A percentile compares a stretch with the other conserved stretches of the same genome.
phyloP scores from a whole-genome alignment of 1,140 invertebrate species.

The Drosophila pandora region DNA sequence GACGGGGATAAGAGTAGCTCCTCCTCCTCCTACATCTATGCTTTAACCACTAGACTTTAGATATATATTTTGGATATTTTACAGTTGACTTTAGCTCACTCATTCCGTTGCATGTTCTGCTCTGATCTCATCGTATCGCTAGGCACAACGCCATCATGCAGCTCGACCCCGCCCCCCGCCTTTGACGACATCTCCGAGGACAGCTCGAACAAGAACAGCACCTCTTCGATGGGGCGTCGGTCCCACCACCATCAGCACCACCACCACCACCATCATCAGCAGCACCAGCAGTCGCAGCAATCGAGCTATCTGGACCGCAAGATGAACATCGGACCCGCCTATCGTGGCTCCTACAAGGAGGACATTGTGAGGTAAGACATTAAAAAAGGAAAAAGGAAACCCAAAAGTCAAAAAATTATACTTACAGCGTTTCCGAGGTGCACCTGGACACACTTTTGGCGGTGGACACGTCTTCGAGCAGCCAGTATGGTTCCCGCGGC shows the following conservation, averaged over 20 bases:
- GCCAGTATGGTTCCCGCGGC: constrained; percentile 82
- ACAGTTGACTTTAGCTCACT: constrained; percentile 14
- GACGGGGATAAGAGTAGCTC: constrained; percentile 41
- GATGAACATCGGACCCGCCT: constrained; percentile 84
- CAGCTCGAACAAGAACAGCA: constrained; percentile 85
- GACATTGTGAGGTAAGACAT: constrained; percentile 72
- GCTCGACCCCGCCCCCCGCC: constrained; percentile 94
- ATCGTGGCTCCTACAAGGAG: constrained; percentile 81
- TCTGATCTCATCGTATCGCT: constrained; percentile 79
- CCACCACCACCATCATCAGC: constrained; percentile 83
- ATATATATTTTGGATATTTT: neutral
- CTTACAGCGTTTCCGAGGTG: constrained; percentile 79
- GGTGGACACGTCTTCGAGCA: constrained; percentile 81
- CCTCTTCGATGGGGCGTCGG: constrained; percentile 83
- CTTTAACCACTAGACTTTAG: constrained; percentile 22
- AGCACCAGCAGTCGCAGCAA: constrained; percentile 83
- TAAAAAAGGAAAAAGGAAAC: neutral
- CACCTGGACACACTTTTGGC: constrained; percentile 83
- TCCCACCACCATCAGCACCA: constrained; percentile 84
- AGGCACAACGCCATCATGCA: constrained; percentile 86
- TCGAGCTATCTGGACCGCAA: constrained; percentile 83
- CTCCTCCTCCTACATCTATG: constrained; percentile 23
- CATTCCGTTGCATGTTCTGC: constrained; percentile 48
- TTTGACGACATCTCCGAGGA: constrained; percentile 90
- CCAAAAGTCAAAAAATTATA: neutral